Evolutionary conservation across 2,797 vertebrate species (phyloP).

Genomic region (Buceros bicornis): DNA sequence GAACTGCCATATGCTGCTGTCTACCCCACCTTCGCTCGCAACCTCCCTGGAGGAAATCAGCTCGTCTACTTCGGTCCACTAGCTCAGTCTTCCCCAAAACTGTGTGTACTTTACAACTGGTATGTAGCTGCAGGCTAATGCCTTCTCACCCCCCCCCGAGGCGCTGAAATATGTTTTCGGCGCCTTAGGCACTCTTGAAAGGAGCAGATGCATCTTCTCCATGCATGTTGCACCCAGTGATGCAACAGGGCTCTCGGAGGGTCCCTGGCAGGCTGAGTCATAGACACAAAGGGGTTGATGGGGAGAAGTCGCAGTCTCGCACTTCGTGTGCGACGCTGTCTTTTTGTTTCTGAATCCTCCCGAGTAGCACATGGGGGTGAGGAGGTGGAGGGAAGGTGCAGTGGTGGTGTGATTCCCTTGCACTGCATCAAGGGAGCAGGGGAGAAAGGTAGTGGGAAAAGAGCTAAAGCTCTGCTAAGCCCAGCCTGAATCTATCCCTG

Average conservation of each 20-base stretch:
- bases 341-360: not conserved
- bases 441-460: not conserved
- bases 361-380: not conserved
- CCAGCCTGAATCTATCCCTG: not conserved
- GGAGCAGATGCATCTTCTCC: not conserved
- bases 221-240: not conserved
- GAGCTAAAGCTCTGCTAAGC: not conserved
- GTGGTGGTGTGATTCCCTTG: not conserved
- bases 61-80: not conserved
- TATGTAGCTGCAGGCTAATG: not conserved
- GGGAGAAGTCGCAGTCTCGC: not conserved
- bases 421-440: not conserved
- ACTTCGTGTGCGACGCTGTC: accelerated
- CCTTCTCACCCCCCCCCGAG: not conserved
- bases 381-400: not conserved
- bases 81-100: not conserved
- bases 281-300: accelerated
- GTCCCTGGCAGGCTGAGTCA: not conserved
- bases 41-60: not conserved
- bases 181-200: not conserved
- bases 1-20: conserved; percentile 5
- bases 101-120: not conserved
- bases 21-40: not conserved
- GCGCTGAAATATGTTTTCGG: not conserved
- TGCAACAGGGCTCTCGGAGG: not conserved